Conservation (phyloP, 2,113 vertebrate species). For the Castor canadensis region DNA sequence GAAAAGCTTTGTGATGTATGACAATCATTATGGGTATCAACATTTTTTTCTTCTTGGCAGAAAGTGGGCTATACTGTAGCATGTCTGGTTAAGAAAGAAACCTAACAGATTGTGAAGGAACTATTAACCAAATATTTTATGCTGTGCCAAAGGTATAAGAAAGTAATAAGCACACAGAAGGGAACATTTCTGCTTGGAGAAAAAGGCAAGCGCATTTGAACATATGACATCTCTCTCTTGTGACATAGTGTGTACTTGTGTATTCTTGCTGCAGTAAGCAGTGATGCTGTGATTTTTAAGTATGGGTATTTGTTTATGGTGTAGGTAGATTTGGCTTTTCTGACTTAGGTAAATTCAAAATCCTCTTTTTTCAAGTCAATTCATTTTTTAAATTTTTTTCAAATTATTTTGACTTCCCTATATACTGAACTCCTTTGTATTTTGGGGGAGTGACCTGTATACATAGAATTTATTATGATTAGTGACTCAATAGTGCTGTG, state of each 20-base stretch:
- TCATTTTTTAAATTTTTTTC: neutral
- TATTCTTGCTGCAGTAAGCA: neutral
- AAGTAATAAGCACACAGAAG: slow-evolving; percentile 33
- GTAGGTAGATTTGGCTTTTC: neutral
- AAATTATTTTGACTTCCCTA: neutral
- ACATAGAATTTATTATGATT: neutral
- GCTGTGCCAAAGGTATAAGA: slow-evolving; percentile 53
- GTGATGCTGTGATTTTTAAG: neutral
- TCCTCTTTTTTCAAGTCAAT: neutral
- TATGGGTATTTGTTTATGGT: neutral
- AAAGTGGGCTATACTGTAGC: neutral
- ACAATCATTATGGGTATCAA: slow-evolving; percentile 26
- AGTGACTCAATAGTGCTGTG: neutral
- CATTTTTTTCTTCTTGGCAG: slow-evolving; percentile 22
- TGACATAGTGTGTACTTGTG: neutral
- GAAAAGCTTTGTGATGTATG: neutral
- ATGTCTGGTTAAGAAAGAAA: slow-evolving; percentile 33
- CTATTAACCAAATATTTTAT: slow-evolving; percentile 69
- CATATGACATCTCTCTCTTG: slow-evolving; percentile 37
- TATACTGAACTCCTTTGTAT: neutral
- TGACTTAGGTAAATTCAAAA: neutral
- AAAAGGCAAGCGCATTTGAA: slow-evolving; percentile 58
- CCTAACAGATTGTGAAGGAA: slow-evolving; percentile 57
- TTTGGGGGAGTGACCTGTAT: neutral
- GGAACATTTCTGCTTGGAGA: slow-evolving; percentile 16